Evolutionary conservation across 2,113 vertebrate species (phyloP).

Genomic region (Hemiscyllium ocellatum): DNA sequence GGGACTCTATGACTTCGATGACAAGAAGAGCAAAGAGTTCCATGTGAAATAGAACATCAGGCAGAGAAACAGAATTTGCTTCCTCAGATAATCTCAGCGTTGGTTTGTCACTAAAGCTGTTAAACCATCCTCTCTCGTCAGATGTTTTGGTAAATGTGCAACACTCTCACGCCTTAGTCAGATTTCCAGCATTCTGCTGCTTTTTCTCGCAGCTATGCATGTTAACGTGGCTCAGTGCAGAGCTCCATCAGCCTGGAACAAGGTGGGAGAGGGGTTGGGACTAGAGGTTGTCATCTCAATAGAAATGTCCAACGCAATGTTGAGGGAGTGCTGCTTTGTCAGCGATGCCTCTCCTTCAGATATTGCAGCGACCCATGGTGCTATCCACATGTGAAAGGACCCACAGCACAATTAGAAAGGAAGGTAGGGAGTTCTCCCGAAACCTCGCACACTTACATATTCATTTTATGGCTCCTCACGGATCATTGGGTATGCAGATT

Average conservation of each 20-base stretch:
- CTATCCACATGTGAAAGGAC: background rate
- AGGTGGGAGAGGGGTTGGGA: background rate
- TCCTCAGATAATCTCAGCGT: too few species aligned
- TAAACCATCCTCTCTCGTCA: too few species aligned
- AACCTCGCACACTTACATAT: background rate
- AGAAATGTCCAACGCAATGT: background rate
- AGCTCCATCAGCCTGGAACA: background rate
- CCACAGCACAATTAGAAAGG: background rate
- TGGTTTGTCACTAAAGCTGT: too few species aligned
- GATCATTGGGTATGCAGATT: background rate
- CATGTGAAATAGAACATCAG: too few species aligned
- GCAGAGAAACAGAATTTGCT: too few species aligned
- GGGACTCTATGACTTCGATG: too few species aligned
- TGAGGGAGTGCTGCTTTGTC: background rate
- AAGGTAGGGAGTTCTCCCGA: background rate
- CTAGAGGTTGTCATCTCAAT: background rate
- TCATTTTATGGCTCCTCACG: background rate
- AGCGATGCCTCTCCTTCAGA: background rate
- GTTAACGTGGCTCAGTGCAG: background rate
- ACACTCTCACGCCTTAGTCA: background rate
- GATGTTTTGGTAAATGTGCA: background rate
- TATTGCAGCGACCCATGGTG: background rate
- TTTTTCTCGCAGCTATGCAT: background rate
- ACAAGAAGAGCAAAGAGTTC: too few species aligned
- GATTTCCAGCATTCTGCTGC: background rate